These are phyloP conservation scores for Trichonephila clavata DNA, from an alignment of 1,140 invertebrate species.

Conservation along the genomic window DNA sequence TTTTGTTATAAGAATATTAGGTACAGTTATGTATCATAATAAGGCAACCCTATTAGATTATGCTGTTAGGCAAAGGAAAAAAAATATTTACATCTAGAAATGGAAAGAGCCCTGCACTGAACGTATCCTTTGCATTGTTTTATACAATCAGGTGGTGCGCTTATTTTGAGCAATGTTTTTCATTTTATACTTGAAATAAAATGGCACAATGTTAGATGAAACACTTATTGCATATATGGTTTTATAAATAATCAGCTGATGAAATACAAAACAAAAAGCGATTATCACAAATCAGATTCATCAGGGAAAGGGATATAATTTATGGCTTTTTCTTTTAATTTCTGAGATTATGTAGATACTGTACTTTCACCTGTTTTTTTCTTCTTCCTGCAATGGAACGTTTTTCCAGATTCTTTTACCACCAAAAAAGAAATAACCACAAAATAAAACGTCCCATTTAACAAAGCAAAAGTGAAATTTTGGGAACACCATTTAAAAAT, in stretches of 20 bases:
- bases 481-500: no score
- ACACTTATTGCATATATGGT: conserved; percentile 1
- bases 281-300: conserved; percentile 8
- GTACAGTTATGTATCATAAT: background rate
- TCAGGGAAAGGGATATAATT: conserved; percentile 24
- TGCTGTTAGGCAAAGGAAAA: conserved; percentile 37
- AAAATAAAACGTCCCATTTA: no score
- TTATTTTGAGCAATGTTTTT: conserved; percentile 66
- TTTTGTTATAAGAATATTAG: background rate
- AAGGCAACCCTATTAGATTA: conserved; percentile 14
- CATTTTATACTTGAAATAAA: conserved; percentile 24
- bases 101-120: conserved; percentile 63
- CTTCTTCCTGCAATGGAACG: no score
- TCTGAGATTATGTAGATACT: no score
- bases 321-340: background rate
- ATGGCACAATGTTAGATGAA: background rate
- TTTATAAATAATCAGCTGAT: conserved; percentile 20
- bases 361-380: no score
- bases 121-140: conserved; percentile 55
- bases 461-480: no score
- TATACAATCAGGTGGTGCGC: conserved; percentile 55
- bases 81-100: conserved; percentile 66
- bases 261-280: conserved; percentile 14
- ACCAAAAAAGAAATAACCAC: no score
- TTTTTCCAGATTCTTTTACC: no score